A percentile compares a stretch with the other conserved stretches of the same genome.
These are phyloP conservation scores for Cylindroiulus punctatus DNA, from an alignment of 2,888 invertebrate species.

Conservation along the genomic window DNA sequence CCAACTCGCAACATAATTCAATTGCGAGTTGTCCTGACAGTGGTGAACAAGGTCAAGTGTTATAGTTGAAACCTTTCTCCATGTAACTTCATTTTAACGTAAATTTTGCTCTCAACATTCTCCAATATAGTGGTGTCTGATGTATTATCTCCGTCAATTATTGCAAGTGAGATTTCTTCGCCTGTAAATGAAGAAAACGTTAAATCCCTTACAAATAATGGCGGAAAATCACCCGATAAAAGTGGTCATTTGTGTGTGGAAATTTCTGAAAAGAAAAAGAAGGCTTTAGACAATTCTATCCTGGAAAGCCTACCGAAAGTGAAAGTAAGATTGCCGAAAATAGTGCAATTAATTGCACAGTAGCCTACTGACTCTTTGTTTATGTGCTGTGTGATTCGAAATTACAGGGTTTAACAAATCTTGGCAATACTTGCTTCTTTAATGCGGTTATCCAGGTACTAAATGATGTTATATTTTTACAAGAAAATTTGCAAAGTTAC, in stretches of 20 bases:
- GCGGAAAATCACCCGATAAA: neutral
- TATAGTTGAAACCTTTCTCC: conserved; percentile 56
- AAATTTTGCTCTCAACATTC: neutral
- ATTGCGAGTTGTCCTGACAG: neutral
- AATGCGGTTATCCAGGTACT: conserved; percentile 88
- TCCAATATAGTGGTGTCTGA: neutral
- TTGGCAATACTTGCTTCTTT: conserved; percentile 97
- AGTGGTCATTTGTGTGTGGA: neutral
- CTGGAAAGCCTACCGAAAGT: conserved; percentile 59
- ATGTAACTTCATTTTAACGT: neutral
- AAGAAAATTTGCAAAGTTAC: neutral
- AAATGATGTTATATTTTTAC: neutral
- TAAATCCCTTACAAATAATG: neutral
- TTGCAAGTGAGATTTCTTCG: neutral
- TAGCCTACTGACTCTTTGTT: neutral
- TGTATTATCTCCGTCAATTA: neutral
- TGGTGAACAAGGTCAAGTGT: neutral
- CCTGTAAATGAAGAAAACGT: neutral
- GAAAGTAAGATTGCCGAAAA: conserved; percentile 36
- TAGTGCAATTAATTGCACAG: no score
- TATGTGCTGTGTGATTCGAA: neutral
- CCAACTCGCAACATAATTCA: neutral
- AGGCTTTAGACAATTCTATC: conserved; percentile 4
- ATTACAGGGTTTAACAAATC: conserved; percentile 82
- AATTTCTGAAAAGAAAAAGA: neutral